A percentile compares a stretch with the other conserved stretches of the same genome.
These are phyloP conservation scores for Penaeus indicus DNA, from an alignment of 1,140 invertebrate species.

Conservation along the genomic window DNA sequence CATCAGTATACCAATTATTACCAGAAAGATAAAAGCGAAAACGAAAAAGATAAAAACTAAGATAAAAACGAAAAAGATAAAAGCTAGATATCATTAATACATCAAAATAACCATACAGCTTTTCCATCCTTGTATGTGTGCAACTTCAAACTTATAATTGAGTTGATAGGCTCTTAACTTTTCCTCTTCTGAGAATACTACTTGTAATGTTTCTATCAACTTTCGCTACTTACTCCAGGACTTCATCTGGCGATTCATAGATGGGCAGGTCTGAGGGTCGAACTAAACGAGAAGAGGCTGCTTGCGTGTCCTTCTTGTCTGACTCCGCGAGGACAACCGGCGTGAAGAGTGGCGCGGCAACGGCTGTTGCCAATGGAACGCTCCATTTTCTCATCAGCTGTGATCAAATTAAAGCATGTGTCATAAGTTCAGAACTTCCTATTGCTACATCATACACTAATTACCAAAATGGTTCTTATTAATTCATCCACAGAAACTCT, in stretches of 20 bases:
- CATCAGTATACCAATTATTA: background rate
- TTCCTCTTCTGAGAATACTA: background rate
- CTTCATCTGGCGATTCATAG: slow-evolving; percentile 50
- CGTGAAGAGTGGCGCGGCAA: slow-evolving; percentile 14
- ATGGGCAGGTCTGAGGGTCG: slow-evolving; percentile 60
- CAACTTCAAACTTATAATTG: too few relatives aligned
- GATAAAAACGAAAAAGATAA: too few relatives aligned
- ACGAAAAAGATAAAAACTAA: too few relatives aligned
- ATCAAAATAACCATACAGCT: too few relatives aligned
- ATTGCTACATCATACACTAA: too few relatives aligned
- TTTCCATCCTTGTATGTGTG: too few relatives aligned
- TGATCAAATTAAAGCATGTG: background rate
- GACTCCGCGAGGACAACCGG: slow-evolving; percentile 42
- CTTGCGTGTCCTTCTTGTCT: background rate
- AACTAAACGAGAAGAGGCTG: slow-evolving; percentile 38
- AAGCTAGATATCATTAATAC: too few relatives aligned
- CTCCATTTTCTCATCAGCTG: slow-evolving; percentile 43
- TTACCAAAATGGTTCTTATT: too few relatives aligned
- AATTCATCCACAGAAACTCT: too few relatives aligned
- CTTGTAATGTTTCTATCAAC: background rate
- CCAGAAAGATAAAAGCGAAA: too few relatives aligned
- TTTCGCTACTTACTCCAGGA: slow-evolving; percentile 42
- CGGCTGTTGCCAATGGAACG: slow-evolving; percentile 49
- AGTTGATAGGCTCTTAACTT: background rate
- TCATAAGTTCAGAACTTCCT: too few relatives aligned